Conservation (phyloP, 2,888 invertebrate genomes). For the Boloria euphrosyne region DNA sequence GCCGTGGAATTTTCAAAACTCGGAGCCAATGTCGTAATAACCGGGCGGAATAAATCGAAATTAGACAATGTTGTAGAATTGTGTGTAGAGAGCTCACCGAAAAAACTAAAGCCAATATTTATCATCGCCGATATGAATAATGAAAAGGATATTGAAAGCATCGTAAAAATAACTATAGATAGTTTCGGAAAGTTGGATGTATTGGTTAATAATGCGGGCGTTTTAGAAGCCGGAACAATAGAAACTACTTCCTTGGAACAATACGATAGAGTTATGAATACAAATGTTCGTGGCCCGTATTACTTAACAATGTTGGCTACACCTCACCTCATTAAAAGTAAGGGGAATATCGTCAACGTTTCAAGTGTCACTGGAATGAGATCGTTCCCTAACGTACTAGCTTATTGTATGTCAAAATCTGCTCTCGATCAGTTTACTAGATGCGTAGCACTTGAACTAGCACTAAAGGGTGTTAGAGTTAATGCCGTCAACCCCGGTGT, state of each 20-base stretch:
- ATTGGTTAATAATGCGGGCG: constrained; percentile 94
- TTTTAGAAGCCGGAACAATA: constrained; percentile 89
- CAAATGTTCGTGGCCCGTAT: constrained; percentile 90
- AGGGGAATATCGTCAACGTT: constrained; percentile 95
- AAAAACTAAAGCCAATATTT: constrained; percentile 73
- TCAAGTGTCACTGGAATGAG: constrained; percentile 95
- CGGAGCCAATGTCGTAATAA: constrained; percentile 84
- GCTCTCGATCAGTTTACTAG: constrained; percentile 97
- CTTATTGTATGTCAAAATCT: constrained; percentile 96
- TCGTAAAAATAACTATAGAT: constrained; percentile 85
- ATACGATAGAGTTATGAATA: constrained; percentile 93
- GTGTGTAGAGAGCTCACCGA: constrained; percentile 73
- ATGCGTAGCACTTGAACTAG: constrained; percentile 93
- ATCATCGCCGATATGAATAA: constrained; percentile 86
- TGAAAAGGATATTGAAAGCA: constrained; percentile 84
- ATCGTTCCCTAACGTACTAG: constrained; percentile 93
- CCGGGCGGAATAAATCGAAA: constrained; percentile 87
- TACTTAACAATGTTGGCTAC: constrained; percentile 91
- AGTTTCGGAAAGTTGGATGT: constrained; percentile 88
- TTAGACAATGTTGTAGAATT: constrained; percentile 83
- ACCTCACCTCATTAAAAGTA: constrained; percentile 89
- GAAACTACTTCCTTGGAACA: constrained; percentile 91
- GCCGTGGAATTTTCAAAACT: constrained; percentile 86
- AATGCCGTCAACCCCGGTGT: constrained; percentile 97
- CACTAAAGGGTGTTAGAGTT: constrained; percentile 89